Evolutionary conservation across 2,113 vertebrate genomes (phyloP).

Genomic region (Regulus satrapa): DNA sequence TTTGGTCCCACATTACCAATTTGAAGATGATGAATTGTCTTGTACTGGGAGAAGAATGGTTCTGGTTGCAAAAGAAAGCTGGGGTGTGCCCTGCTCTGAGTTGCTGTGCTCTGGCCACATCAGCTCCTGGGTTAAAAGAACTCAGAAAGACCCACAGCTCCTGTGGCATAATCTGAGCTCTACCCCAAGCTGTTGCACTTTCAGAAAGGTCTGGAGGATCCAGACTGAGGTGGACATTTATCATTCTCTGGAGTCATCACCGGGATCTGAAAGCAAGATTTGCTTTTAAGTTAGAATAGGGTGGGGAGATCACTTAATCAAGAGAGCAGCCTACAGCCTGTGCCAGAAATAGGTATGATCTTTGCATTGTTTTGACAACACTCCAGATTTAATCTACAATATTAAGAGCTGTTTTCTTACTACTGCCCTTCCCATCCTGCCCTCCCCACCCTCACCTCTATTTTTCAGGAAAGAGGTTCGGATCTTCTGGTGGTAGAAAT

Average conservation of each 20-base stretch:
- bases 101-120: background rate
- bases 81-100: background rate
- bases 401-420: background rate
- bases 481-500: background rate
- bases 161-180: background rate
- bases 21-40: background rate
- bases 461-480: background rate
- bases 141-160: background rate
- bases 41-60: background rate
- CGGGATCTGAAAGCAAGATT: background rate
- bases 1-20: background rate
- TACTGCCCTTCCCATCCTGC: accelerated
- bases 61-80: background rate
- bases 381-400: background rate
- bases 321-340: background rate
- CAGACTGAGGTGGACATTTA: accelerated
- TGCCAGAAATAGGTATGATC: background rate
- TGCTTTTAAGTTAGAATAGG: background rate
- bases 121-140: background rate
- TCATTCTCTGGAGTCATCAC: background rate
- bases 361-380: background rate
- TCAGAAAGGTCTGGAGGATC: background rate
- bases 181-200: background rate
- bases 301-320: background rate
- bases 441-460: background rate